These are phyloP conservation scores for Melanocharis versteri DNA, from an alignment of 2,113 vertebrate genomes.

Conservation along the genomic window DNA sequence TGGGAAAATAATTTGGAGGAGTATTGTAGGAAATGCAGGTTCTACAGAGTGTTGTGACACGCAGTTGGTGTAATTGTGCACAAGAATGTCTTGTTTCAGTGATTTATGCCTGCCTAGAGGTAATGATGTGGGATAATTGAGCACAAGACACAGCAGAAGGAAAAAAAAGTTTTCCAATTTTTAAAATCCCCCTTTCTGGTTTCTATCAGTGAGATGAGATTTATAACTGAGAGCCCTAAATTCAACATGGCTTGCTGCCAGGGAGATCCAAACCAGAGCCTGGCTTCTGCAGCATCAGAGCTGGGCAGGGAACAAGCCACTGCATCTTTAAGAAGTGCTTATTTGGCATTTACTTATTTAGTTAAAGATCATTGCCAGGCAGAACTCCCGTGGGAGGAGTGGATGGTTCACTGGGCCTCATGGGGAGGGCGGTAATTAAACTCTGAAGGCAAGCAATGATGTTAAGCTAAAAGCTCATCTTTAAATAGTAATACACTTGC, in stretches of 20 bases:
- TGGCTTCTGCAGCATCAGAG: neutral
- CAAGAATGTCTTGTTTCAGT: neutral
- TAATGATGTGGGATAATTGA: neutral
- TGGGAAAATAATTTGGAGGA: neutral
- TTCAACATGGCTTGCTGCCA: neutral
- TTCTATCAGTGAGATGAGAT: neutral
- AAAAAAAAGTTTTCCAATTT: neutral
- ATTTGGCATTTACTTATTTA: constrained; percentile 77
- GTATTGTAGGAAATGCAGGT: neutral
- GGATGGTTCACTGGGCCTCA: constrained; percentile 76
- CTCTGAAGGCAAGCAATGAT: constrained; percentile 73
- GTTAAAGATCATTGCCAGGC: constrained; percentile 76
- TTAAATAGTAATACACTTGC: constrained; percentile 82
- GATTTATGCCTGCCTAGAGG: neutral
- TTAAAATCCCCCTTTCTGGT: neutral
- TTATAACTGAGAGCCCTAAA: neutral
- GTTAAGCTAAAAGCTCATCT: constrained; percentile 86
- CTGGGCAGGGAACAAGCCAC: constrained; percentile 11
- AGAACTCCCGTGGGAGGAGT: constrained; percentile 73
- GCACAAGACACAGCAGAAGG: neutral
- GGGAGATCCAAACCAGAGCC: neutral
- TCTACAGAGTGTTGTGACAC: neutral
- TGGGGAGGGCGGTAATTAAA: constrained; percentile 87
- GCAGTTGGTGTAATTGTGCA: neutral
- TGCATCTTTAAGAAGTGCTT: constrained; percentile 64